Evolutionary conservation across 2,113 vertebrate species (phyloP).

Genomic region (Lampris incognitus): DNA sequence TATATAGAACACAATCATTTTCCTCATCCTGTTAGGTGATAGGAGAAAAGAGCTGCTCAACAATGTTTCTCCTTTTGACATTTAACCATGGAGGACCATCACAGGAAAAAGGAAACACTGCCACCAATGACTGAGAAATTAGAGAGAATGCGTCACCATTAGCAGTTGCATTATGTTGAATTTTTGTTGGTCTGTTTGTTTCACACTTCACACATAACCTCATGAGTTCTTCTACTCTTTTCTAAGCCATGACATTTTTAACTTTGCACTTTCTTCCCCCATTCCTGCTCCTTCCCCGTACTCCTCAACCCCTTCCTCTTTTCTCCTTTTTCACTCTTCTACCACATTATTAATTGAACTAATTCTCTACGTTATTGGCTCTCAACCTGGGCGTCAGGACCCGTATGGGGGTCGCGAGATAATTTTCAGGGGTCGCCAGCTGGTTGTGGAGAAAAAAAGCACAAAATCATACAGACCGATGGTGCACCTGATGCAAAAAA

Average conservation of each 20-base stretch:
- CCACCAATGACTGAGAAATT: neutral
- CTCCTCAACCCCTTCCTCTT: neutral
- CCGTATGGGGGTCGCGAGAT: too few relatives aligned
- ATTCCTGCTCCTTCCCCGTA: neutral
- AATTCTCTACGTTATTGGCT: too few relatives aligned
- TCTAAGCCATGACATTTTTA: too few relatives aligned
- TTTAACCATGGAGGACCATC: neutral
- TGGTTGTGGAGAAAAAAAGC: too few relatives aligned
- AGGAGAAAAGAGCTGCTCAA: neutral
- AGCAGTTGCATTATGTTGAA: neutral
- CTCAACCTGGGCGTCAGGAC: too few relatives aligned
- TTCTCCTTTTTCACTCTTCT: neutral
- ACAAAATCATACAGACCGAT: too few relatives aligned
- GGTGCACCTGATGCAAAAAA: too few relatives aligned
- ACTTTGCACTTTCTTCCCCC: neutral
- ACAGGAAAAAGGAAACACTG: neutral
- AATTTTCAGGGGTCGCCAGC: too few relatives aligned
- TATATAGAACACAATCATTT: slow-evolving; percentile 1
- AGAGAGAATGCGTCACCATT: neutral
- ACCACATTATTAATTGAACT: neutral
- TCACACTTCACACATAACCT: neutral
- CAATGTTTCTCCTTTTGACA: neutral
- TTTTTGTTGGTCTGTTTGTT: neutral
- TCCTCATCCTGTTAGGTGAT: neutral
- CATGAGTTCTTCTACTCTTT: neutral